Base-by-base conservation (phyloP, 2,888 invertebrate species). In the Galerucella nymphaeae region DNA sequence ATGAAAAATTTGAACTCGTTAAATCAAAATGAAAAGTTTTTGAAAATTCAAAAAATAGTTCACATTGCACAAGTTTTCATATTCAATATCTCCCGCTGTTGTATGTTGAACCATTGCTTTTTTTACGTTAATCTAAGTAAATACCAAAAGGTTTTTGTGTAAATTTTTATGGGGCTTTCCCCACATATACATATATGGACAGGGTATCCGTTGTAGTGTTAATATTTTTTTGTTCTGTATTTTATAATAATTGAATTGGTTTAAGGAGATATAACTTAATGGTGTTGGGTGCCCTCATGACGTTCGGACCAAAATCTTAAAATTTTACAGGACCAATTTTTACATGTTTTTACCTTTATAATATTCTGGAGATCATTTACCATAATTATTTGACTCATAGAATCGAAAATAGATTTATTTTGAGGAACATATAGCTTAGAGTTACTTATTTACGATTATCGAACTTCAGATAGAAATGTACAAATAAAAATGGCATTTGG, bases 401-500 rank as follows among this genome's bases (percentile, higher is more conserved):
- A 45, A 13, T 14, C 13, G 42, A 14, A 45, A 45, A 45, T 13
- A 10, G 13, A n/a, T 50, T 45, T 45, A 13, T 11, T 45, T 45
- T 45, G 45, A 45, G 45, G 45, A 45, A 45, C 5, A 45, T 13
- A 13, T 13, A 13, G 45, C 45, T 45, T 45, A 45, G 4, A 13
- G 14, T 13, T 45, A 45, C 45, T 45, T 45, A 13, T 45, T 4
- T 45, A 45, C n/a, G n/a, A 16, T 50, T 16, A 50, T 50, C n/a
- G 50, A 50, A 50, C n/a, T 50, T 50, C n/a, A 50, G 50, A 50
- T 50, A 16, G 14, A 50, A 50, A n/a, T 50, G 50, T 50, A 50
- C n/a, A n/a, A 8, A n/a, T 8, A 8, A 30, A 30, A 30, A 8
- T 14, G 6, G n/a, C 8, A 48, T 14, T 48, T 6, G 1, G n/a